phyloP scores from a whole-genome alignment of 2,797 vertebrate genomes.

The Rhodeus uyekii region DNA sequence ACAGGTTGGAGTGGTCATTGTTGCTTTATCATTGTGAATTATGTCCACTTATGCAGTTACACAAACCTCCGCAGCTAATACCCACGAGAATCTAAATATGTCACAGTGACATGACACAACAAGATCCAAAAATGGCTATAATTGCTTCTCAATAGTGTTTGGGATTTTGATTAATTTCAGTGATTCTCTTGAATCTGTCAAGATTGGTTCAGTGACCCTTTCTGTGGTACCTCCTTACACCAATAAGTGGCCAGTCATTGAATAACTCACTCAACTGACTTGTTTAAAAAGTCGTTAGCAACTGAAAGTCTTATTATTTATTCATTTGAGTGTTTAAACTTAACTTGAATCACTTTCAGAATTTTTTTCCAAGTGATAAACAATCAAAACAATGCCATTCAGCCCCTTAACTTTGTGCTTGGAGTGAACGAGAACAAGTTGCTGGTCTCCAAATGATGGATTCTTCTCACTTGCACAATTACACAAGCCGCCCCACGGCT shows the following conservation, averaged over 20 bases:
- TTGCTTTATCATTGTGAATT: background rate
- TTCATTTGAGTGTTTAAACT: background rate
- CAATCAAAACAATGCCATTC: background rate
- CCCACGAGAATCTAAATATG: constrained; percentile 27
- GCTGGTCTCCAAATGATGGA: constrained; percentile 5
- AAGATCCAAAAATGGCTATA: background rate
- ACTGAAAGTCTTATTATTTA: background rate
- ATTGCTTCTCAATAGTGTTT: background rate
- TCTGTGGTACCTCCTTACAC: background rate
- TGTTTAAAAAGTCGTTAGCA: background rate
- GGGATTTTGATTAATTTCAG: background rate
- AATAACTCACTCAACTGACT: background rate
- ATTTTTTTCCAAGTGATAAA: background rate
- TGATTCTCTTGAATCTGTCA: background rate
- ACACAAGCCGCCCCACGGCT: constrained; percentile 23
- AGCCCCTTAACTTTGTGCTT: background rate
- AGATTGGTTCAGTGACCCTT: background rate
- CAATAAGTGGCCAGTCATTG: background rate
- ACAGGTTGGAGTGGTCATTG: constrained; percentile 26
- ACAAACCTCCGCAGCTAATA: constrained; percentile 10
- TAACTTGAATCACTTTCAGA: background rate
- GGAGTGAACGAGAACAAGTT: background rate
- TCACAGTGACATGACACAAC: constrained; percentile 49
- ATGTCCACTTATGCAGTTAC: constrained; percentile 5
- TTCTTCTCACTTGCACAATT: constrained; percentile 19